phyloP scores from a whole-genome alignment of 2,113 vertebrate genomes.

The Sinocyclocheilus grahami region DNA sequence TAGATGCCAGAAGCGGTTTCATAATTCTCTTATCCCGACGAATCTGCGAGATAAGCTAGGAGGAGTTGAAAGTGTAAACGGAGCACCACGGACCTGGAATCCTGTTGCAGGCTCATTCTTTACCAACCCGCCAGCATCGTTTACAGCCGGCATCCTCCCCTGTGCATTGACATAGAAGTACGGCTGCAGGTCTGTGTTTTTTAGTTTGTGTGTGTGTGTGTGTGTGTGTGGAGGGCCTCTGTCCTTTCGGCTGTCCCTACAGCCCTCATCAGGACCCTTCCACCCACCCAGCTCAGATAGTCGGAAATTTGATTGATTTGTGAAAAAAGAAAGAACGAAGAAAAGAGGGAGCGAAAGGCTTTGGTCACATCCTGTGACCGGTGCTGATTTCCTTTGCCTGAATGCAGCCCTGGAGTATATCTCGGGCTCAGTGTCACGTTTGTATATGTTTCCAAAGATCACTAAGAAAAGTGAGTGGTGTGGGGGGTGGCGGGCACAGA shows the following conservation, averaged over 20 bases:
- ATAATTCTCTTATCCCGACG: slow-evolving; percentile 81
- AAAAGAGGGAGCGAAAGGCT: slow-evolving; percentile 65
- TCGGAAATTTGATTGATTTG: slow-evolving; percentile 78
- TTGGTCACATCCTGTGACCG: slow-evolving; percentile 80
- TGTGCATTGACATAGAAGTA: slow-evolving; percentile 42
- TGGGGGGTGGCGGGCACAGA: slow-evolving; percentile 54
- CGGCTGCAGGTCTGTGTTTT: slow-evolving; percentile 36
- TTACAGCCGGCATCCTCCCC: slow-evolving; percentile 52
- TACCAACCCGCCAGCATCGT: slow-evolving; percentile 68
- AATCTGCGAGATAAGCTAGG: slow-evolving; percentile 78
- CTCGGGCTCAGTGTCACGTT: slow-evolving; percentile 77
- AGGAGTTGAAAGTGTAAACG: slow-evolving; percentile 83
- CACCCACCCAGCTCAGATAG: slow-evolving; percentile 60
- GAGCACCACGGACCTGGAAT: slow-evolving; percentile 70
- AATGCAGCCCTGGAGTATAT: slow-evolving; percentile 79
- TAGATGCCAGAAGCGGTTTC: slow-evolving; percentile 78
- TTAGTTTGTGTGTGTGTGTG: slow-evolving; percentile 43
- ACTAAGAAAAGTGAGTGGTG: slow-evolving; percentile 61
- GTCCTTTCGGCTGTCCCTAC: slow-evolving; percentile 23
- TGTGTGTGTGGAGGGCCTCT: slow-evolving; percentile 44
- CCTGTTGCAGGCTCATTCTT: slow-evolving; percentile 73
- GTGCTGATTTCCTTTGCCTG: slow-evolving; percentile 75
- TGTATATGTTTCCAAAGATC: slow-evolving; percentile 79
- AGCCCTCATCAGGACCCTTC: slow-evolving; percentile 47
- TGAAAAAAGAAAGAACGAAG: slow-evolving; percentile 32